Evolutionary conservation across 2,113 vertebrate species (phyloP).

Genomic region (Ancistrus triradiatus): DNA sequence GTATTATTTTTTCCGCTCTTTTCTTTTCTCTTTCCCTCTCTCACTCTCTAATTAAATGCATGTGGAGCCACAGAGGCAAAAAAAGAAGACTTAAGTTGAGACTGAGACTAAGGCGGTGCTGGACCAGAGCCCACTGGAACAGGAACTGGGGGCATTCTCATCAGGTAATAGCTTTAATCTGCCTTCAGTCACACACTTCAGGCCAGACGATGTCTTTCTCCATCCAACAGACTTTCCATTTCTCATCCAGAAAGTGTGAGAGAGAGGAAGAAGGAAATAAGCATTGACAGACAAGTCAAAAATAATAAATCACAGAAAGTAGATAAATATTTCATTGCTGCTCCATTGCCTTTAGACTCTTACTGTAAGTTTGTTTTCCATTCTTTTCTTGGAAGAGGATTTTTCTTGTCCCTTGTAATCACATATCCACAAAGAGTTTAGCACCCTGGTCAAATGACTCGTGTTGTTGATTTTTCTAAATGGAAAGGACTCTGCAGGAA

Average conservation of each 20-base stretch:
- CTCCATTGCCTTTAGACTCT: background rate
- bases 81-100: slow-evolving; percentile 7
- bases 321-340: background rate
- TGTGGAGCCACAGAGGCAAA: slow-evolving; percentile 21
- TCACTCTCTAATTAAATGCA: slow-evolving; percentile 39
- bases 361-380: background rate
- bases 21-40: slow-evolving; percentile 10
- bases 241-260: background rate
- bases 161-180: slow-evolving; percentile 16
- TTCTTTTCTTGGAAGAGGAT: background rate
- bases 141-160: slow-evolving; percentile 21
- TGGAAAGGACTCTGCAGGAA: too few species aligned
- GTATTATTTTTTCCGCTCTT: slow-evolving; percentile 12
- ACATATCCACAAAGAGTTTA: background rate
- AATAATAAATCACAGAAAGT: background rate
- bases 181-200: background rate
- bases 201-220: background rate
- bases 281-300: background rate
- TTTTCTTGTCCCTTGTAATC: background rate
- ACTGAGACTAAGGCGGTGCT: background rate
- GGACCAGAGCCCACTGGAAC: slow-evolving; percentile 23
- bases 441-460: too few species aligned
- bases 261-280: background rate
- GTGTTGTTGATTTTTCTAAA: background rate
- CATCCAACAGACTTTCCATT: background rate